phyloP scores from a whole-genome alignment of 2,113 vertebrate genomes.

The Plestiodon gilberti region DNA sequence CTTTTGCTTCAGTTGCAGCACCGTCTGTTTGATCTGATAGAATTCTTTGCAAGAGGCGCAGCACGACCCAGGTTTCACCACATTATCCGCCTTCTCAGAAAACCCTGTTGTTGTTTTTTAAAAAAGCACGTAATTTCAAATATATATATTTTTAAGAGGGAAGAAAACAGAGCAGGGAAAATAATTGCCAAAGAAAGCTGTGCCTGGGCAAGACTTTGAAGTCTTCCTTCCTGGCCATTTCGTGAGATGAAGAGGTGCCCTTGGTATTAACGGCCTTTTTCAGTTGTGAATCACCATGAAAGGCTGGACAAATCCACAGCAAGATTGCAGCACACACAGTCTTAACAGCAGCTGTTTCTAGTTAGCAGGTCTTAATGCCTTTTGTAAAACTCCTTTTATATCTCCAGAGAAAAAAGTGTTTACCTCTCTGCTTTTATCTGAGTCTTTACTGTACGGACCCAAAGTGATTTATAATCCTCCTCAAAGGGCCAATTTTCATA shows the following conservation, averaged over 20 bases:
- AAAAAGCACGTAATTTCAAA: constrained; percentile 41
- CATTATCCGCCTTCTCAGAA: constrained; percentile 86
- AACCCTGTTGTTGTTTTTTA: constrained; percentile 80
- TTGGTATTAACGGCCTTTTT: constrained; percentile 17
- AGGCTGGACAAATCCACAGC: constrained; percentile 32
- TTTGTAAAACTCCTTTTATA: constrained; percentile 43
- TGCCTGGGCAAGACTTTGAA: neutral
- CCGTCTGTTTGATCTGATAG: constrained; percentile 91
- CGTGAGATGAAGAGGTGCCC: constrained; percentile 18
- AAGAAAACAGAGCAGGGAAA: constrained; percentile 9
- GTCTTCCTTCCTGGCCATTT: constrained; percentile 13
- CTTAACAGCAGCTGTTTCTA: constrained; percentile 61
- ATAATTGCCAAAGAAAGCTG: neutral
- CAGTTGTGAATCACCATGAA: constrained; percentile 19
- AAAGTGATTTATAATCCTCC: constrained; percentile 43
- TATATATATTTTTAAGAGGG: neutral
- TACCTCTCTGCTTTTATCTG: constrained; percentile 51
- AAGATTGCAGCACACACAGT: neutral
- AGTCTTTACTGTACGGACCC: constrained; percentile 33
- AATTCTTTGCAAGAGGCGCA: constrained; percentile 94
- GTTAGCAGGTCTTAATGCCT: constrained; percentile 38
- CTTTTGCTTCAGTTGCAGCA: constrained; percentile 96
- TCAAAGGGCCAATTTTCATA: constrained; percentile 35
- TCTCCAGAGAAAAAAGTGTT: constrained; percentile 41
- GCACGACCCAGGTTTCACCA: constrained; percentile 83